Evolutionary conservation across 2,113 vertebrate genomes (phyloP).

Genomic region (Himantopus leucocephalus): DNA sequence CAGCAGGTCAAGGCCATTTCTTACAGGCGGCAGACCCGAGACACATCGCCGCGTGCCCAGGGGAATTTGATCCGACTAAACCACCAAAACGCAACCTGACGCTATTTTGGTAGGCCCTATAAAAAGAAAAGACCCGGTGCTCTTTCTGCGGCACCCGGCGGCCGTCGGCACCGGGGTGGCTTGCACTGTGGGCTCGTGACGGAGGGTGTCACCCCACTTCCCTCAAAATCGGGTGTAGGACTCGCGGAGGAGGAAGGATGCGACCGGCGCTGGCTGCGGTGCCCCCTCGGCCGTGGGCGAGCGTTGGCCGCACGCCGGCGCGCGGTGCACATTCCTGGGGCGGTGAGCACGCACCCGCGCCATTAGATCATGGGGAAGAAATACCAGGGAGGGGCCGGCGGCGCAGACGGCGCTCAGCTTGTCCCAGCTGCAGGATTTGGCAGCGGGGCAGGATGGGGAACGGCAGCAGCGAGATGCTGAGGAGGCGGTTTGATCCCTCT

Average conservation of each 20-base stretch:
- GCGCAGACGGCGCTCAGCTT: neutral
- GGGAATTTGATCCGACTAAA: neutral
- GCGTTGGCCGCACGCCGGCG: fast-evolving
- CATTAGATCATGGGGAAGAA: neutral
- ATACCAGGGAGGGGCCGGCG: neutral
- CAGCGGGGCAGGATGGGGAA: neutral
- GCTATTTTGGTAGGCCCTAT: neutral
- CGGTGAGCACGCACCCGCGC: fast-evolving
- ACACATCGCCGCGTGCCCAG: fast-evolving
- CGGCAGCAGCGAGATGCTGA: fast-evolving
- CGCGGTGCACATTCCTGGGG: neutral
- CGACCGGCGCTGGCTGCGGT: fast-evolving
- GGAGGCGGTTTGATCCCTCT: neutral
- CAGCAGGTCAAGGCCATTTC: neutral
- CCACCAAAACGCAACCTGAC: neutral
- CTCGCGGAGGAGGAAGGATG: fast-evolving
- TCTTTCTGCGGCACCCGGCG: fast-evolving
- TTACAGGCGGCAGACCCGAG: neutral
- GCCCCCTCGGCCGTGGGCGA: neutral
- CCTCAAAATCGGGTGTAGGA: fast-evolving
- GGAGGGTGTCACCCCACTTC: neutral
- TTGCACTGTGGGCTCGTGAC: fast-evolving
- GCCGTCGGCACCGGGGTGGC: neutral
- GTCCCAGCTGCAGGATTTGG: neutral
- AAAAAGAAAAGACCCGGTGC: neutral